These are phyloP conservation scores for Platichthys stellatus DNA, from an alignment of 2,113 vertebrate genomes.

Conservation along the genomic window DNA sequence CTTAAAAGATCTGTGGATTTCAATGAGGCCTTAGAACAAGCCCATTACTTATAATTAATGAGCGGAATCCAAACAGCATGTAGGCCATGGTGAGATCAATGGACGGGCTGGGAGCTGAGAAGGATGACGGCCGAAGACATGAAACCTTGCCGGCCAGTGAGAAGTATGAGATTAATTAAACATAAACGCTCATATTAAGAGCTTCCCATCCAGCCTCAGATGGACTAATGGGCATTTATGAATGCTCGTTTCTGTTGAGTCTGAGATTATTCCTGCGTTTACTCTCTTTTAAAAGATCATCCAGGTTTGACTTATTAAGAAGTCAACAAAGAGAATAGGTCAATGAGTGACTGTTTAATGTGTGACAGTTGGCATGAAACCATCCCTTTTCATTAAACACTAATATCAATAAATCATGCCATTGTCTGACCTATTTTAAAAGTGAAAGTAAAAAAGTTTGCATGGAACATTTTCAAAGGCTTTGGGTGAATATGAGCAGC, in stretches of 20 bases:
- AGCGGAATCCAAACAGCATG: conserved; percentile 73
- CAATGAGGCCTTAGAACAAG: conserved; percentile 80
- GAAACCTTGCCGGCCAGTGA: conserved; percentile 63
- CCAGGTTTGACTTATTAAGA: conserved; percentile 60
- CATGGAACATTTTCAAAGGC: conserved; percentile 11
- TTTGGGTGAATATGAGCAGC: conserved; percentile 4
- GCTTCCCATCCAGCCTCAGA: conserved; percentile 57
- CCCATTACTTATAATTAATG: conserved; percentile 85
- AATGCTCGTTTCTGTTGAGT: conserved; percentile 52
- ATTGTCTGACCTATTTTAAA: conserved; percentile 63
- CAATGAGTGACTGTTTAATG: conserved; percentile 55
- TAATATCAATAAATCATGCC: conserved; percentile 55
- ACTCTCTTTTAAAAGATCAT: conserved; percentile 52
- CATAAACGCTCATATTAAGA: conserved; percentile 67
- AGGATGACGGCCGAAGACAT: conserved; percentile 66
- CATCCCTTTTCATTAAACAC: conserved; percentile 53
- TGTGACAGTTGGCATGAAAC: conserved; percentile 42
- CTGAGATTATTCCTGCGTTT: conserved; percentile 37
- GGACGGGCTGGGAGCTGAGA: conserved; percentile 62
- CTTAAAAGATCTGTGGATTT: conserved; percentile 79
- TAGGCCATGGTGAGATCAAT: conserved; percentile 75
- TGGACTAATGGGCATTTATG: conserved; percentile 66
- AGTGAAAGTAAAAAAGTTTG: conserved; percentile 46
- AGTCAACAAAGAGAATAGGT: conserved; percentile 70
- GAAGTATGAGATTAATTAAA: conserved; percentile 75